Evolutionary conservation across 2,113 vertebrate genomes (phyloP).

Genomic region (Thalassoma bifasciatum): DNA sequence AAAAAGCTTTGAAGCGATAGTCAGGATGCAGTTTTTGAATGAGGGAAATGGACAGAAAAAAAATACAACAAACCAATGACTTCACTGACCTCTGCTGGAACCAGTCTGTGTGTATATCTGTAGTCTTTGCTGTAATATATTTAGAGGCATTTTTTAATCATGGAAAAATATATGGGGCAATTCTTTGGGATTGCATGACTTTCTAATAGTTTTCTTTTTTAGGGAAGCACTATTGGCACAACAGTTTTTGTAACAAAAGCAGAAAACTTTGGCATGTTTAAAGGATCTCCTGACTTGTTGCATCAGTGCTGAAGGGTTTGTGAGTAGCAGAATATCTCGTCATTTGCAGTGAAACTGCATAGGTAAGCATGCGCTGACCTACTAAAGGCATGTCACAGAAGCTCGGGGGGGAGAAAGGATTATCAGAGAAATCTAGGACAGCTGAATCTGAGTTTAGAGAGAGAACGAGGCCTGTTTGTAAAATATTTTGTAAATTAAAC

Average conservation of each 20-base stretch:
- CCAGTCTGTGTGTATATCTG: constrained; percentile 83
- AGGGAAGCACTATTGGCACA: constrained; percentile 71
- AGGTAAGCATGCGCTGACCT: constrained; percentile 39
- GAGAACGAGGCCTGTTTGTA: constrained; percentile 58
- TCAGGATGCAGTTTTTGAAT: constrained; percentile 40
- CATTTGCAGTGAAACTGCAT: constrained; percentile 47
- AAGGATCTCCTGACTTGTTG: constrained; percentile 34
- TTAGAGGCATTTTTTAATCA: constrained; percentile 83
- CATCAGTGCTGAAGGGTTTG: constrained; percentile 35
- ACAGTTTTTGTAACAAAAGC: constrained; percentile 70
- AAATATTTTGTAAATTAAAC: constrained; percentile 70
- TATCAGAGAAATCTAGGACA: constrained; percentile 14
- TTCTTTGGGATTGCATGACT: constrained; percentile 82
- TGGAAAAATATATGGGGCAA: constrained; percentile 79
- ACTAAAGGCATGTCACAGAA: constrained; percentile 38
- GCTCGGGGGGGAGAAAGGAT: not conserved
- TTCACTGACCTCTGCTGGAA: constrained; percentile 70
- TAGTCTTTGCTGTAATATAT: constrained; percentile 85
- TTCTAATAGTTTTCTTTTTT: constrained; percentile 79
- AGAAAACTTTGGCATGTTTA: constrained; percentile 69
- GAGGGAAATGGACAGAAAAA: constrained; percentile 13
- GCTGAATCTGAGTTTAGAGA: constrained; percentile 7
- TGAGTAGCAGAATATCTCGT: constrained; percentile 29
- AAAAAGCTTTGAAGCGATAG: constrained; percentile 14
- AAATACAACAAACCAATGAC: constrained; percentile 48